These are phyloP conservation scores for Erethizon dorsatum DNA, from an alignment of 2,797 vertebrate genomes.

Conservation along the genomic window DNA sequence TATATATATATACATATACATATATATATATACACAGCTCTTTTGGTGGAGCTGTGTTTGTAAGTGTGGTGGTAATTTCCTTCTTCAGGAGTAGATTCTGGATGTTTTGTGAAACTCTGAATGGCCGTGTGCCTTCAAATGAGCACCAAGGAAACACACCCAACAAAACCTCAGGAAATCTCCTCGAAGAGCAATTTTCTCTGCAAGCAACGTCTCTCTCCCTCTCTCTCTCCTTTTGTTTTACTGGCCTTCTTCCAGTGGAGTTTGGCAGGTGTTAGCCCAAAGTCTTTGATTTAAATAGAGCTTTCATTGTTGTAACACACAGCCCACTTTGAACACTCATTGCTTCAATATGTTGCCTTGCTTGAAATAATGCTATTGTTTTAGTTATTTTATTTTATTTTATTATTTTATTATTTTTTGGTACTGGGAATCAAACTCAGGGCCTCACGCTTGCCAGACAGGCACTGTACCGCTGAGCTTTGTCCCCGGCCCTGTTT, in stretches of 20 bases:
- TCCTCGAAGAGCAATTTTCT: not conserved
- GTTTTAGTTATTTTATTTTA: too few relatives aligned
- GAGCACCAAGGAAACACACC: not conserved
- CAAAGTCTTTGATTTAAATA: constrained; percentile 13
- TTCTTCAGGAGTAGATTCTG: not conserved
- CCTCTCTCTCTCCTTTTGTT: not conserved
- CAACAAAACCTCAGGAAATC: not conserved
- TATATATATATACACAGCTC: too few relatives aligned
- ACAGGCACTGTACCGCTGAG: too few relatives aligned
- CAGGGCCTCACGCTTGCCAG: too few relatives aligned
- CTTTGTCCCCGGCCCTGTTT: too few relatives aligned
- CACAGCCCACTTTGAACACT: not conserved
- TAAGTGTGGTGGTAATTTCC: not conserved
- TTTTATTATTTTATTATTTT: too few relatives aligned
- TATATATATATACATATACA: too few relatives aligned
- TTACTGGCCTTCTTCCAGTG: not conserved
- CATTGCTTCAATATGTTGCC: constrained; percentile 18
- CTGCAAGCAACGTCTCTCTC: not conserved
- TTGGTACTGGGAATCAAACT: too few relatives aligned
- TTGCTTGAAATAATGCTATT: not conserved
- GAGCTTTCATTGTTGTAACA: not conserved
- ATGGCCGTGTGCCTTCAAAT: not conserved
- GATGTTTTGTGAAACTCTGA: not conserved
- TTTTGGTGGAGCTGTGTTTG: not conserved
- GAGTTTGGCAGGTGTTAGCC: not conserved